phyloP scores from a whole-genome alignment of 1,140 invertebrate genomes.

The Caenorhabditis inopinata region DNA sequence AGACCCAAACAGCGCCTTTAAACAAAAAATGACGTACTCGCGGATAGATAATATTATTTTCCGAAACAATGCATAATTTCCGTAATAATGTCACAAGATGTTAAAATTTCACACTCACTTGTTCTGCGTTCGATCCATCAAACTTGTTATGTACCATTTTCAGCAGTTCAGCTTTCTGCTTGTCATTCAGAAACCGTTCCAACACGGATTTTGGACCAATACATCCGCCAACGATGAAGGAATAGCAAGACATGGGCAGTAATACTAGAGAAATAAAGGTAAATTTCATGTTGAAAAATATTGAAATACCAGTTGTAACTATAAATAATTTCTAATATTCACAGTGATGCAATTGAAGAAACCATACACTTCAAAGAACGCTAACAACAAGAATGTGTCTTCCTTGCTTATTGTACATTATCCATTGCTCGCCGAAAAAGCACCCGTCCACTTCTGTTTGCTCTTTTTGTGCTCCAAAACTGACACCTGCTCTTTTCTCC shows the following conservation, averaged over 20 bases:
- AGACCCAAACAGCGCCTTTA: too few relatives aligned
- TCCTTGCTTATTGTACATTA: conserved; percentile 10
- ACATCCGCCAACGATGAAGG: conserved; percentile 9
- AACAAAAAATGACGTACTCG: too few relatives aligned
- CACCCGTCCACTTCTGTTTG: conserved; percentile 21
- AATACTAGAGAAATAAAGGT: background rate
- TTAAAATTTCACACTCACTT: background rate
- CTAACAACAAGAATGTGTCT: conserved; percentile 8
- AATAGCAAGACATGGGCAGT: background rate
- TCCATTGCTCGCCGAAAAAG: background rate
- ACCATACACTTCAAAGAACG: background rate
- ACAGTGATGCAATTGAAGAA: background rate
- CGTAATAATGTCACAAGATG: too few relatives aligned
- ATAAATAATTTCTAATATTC: background rate
- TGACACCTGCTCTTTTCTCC: conserved; percentile 16
- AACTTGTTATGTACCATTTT: conserved; percentile 23
- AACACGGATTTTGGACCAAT: conserved; percentile 26
- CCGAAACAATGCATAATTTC: too few relatives aligned
- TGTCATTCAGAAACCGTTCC: conserved; percentile 4
- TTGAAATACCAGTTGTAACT: too few relatives aligned
- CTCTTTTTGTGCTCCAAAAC: background rate
- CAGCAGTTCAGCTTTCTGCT: background rate
- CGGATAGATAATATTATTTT: too few relatives aligned
- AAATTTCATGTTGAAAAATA: background rate
- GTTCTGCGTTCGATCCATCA: conserved; percentile 18